Evolutionary conservation across 2,888 invertebrate genomes (phyloP), one percentile per base, ranked within the genome.

Genomic region (Chymomyza procnemis): DNA sequence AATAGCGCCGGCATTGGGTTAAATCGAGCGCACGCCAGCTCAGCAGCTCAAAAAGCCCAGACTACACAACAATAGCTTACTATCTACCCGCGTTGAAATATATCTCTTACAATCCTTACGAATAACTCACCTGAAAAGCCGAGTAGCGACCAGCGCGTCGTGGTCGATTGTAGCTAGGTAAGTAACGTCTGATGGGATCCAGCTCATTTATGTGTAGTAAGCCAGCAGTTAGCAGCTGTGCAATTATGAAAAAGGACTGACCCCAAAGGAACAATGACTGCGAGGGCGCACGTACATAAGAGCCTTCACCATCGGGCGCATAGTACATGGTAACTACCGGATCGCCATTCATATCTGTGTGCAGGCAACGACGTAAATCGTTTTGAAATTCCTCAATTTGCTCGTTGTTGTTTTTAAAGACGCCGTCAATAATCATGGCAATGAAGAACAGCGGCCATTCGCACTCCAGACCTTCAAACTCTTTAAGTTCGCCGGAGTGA

Each of bases 401-500:
- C 62, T 97, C 96, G 3, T 96, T 95, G 74, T 96, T 92, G 18
- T 96, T 94, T 85, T 95, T 95, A 89, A 97, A 97, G 59, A 97
- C 96, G 9, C 99, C 98, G 90, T 99, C 99, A 78, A 99, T 97
- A 58, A 99, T 96, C 95, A 99, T 96, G 90, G 96, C 96, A 54
- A 98, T 95, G 88, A 96, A 97, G 91, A 99, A 99, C 60, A 99
- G 91, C 0, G 99, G 99, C 98, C 99, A 99, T 90, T 99, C 99
- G 76, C 97, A 97, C 92, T 99, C 99, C 14, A 99, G 93, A 54
- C 96, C 96, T 88, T 99, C 98, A 91, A 98, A 99, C 88, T 97
- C 95, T 91, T 97, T 98, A 2, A 98, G 94, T 92, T 99, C 98
- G 16, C 97, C 97, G 84, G 95, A 94, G 76, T 95, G 93, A 90